Conservation (phyloP, 2,113 vertebrate genomes). For the Bujurquina vittata region DNA sequence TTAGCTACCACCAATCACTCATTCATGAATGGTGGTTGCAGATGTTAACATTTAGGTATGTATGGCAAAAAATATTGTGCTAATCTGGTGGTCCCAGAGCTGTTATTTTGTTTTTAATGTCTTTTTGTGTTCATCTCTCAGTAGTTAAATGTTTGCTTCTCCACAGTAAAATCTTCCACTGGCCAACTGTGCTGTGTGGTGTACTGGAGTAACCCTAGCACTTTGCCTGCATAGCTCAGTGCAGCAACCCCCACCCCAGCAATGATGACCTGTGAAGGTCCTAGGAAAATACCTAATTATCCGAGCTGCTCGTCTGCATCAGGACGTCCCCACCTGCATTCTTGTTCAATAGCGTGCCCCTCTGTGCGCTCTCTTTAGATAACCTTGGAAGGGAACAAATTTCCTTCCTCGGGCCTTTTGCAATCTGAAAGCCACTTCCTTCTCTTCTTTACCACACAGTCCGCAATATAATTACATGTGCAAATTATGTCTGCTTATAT, state of each 20-base stretch:
- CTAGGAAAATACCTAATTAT: conserved; percentile 11
- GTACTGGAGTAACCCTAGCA: neutral
- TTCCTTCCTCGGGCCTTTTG: neutral
- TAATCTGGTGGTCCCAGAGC: no score
- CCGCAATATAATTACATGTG: neutral
- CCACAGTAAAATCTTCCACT: no score
- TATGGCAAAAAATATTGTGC: neutral
- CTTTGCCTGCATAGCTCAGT: neutral
- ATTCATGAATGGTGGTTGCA: neutral
- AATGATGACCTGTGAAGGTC: neutral
- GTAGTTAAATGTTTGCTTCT: no score
- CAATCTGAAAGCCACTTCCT: neutral
- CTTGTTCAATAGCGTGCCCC: neutral
- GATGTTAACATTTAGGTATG: neutral
- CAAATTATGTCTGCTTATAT: neutral
- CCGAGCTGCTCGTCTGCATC: neutral
- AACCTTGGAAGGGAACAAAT: neutral
- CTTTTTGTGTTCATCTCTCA: no score
- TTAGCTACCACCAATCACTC: neutral
- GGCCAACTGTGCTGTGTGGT: neutral
- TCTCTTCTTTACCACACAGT: neutral
- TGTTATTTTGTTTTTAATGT: no score
- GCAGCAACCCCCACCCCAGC: neutral
- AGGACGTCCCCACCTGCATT: neutral
- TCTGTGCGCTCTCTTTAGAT: neutral